These are phyloP conservation scores for Bostrychus sinensis DNA, from an alignment of 2,113 vertebrate species.

Conservation along the genomic window DNA sequence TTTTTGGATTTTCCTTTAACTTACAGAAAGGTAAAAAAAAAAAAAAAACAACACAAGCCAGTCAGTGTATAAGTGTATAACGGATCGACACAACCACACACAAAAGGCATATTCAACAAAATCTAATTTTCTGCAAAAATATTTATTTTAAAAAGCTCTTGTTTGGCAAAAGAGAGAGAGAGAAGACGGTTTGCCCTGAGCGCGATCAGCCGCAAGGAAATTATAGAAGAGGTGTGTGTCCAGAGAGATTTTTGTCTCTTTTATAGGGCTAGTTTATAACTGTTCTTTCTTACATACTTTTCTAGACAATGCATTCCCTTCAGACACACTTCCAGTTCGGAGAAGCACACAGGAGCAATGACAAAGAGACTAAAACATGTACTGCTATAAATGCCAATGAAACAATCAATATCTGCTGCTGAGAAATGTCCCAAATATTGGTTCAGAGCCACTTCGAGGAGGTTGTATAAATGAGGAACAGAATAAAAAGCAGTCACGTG, in stretches of 20 bases:
- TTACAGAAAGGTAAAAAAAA: slow-evolving; percentile 86
- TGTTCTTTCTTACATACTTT: no score
- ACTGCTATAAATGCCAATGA: not conserved
- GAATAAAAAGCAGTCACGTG: no score
- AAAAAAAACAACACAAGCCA: slow-evolving; percentile 1
- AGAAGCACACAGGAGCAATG: no score
- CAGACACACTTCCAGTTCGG: no score
- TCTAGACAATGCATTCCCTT: not conserved
- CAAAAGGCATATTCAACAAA: slow-evolving; percentile 47
- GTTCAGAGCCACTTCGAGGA: not conserved
- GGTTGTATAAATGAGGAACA: not conserved
- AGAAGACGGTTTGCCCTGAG: slow-evolving; percentile 68
- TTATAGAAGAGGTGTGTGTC: not conserved
- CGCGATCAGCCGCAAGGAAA: slow-evolving; percentile 26
- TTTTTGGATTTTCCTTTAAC: slow-evolving; percentile 69
- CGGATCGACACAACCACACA: slow-evolving; percentile 3
- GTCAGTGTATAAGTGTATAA: slow-evolving; percentile 8
- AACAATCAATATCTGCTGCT: not conserved
- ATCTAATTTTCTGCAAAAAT: slow-evolving; percentile 67
- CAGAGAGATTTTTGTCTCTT: not conserved
- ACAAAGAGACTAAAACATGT: not conserved
- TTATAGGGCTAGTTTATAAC: no score
- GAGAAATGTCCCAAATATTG: not conserved
- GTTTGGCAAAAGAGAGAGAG: slow-evolving; percentile 53
- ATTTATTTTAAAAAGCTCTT: slow-evolving; percentile 75